Percentiles rank a stretch among this genome's conserved stretches.
phyloP scores from a whole-genome alignment of 2,888 invertebrate species.

The Gandaritis pyraliata region DNA sequence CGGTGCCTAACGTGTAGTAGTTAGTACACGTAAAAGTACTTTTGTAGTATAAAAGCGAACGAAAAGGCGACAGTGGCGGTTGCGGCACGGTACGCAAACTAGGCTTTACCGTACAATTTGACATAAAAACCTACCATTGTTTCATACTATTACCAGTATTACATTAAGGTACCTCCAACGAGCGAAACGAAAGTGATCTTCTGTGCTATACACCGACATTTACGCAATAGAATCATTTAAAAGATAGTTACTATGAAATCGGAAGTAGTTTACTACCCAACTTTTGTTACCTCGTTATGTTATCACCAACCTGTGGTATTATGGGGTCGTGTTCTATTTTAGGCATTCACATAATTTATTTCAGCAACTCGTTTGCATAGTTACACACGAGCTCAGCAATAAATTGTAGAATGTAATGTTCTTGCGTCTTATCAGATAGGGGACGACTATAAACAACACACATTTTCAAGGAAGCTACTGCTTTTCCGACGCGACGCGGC shows the following conservation, averaged over 20 bases:
- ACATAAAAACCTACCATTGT: conserved; percentile 42
- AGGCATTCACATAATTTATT: conserved; percentile 35
- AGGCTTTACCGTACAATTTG: conserved; percentile 17
- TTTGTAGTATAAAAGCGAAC: no score
- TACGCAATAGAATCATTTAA: conserved; percentile 46
- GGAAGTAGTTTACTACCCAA: conserved; percentile 28
- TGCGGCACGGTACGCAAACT: no score
- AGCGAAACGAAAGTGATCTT: conserved; percentile 50
- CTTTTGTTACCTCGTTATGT: conserved; percentile 8
- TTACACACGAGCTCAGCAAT: conserved; percentile 36
- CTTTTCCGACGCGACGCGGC: conserved; percentile 27
- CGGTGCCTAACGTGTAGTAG: no score
- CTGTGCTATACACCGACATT: conserved; percentile 34
- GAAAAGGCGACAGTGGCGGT: no score
- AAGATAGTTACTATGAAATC: conserved; percentile 14
- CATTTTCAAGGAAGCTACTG: conserved; percentile 33
- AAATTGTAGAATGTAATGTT: conserved; percentile 43
- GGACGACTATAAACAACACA: conserved; percentile 42
- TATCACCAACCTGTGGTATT: conserved; percentile 19
- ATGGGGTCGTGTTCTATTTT: conserved; percentile 38
- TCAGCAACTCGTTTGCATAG: conserved; percentile 42
- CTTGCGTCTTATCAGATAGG: conserved; percentile 38
- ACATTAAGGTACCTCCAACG: conserved; percentile 30
- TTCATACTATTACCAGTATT: conserved; percentile 36
- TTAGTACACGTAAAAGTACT: no score